Evolutionary conservation across 1,140 invertebrate species (phyloP).

Genomic region (Amyelois transitella): DNA sequence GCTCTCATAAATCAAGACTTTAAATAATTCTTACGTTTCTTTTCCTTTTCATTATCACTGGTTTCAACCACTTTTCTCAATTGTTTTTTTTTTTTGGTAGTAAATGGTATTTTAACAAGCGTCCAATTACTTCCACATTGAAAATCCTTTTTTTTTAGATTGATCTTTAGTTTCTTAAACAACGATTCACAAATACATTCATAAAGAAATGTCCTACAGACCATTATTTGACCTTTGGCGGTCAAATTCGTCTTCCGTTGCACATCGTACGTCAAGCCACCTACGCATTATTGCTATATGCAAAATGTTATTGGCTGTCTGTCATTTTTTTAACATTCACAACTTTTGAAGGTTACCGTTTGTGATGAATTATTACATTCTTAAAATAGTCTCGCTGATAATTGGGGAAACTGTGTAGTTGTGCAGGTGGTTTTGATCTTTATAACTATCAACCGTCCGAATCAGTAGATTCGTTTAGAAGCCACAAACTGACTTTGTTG

Average conservation of each 20-base stretch:
- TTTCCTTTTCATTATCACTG: neutral
- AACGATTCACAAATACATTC: neutral
- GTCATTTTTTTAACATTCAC: neutral
- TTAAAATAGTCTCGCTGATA: too few species aligned
- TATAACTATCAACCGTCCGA: too few species aligned
- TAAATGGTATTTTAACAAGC: too few species aligned
- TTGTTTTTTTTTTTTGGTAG: neutral
- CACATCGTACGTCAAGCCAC: neutral
- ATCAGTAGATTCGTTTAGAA: too few species aligned
- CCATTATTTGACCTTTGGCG: neutral
- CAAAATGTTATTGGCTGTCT: neutral
- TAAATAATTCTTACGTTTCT: neutral
- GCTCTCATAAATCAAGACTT: conserved; percentile 37
- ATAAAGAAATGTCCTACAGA: neutral
- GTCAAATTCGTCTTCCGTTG: neutral
- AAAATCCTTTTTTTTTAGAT: neutral
- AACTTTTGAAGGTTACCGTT: neutral
- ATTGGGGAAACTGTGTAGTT: too few species aligned
- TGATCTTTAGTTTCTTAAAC: neutral
- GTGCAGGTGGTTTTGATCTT: too few species aligned
- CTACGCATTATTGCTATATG: neutral
- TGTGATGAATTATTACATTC: neutral
- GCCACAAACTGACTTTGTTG: too few species aligned
- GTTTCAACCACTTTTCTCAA: neutral
- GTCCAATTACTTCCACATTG: too few species aligned